Evolutionary conservation across 2,113 vertebrate species (phyloP).

Genomic region (Oxygymnocypris stewartii): DNA sequence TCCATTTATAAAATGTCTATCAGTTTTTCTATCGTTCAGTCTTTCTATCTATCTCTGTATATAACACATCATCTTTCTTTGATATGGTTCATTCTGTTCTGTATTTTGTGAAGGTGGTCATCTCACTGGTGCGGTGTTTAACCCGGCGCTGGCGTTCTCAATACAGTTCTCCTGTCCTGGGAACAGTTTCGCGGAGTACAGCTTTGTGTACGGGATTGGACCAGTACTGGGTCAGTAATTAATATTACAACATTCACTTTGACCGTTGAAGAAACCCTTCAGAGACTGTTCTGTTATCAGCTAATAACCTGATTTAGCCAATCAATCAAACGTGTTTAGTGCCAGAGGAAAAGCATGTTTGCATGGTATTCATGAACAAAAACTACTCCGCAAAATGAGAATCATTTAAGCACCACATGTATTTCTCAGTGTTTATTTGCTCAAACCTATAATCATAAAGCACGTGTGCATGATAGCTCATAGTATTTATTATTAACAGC

Average conservation of each 20-base stretch:
- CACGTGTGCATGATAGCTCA: neutral
- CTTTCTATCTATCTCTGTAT: too few relatives aligned
- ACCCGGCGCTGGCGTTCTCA: slow-evolving; percentile 90
- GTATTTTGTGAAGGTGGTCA: slow-evolving; percentile 78
- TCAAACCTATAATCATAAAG: neutral
- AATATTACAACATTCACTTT: slow-evolving; percentile 6
- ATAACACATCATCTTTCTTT: too few relatives aligned
- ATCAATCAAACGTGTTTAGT: neutral
- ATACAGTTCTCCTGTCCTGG: slow-evolving; percentile 84
- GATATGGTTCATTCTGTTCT: neutral
- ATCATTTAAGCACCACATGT: neutral
- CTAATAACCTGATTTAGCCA: too few relatives aligned
- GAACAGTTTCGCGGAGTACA: slow-evolving; percentile 78
- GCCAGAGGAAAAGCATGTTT: neutral
- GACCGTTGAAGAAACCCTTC: neutral
- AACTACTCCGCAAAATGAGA: neutral
- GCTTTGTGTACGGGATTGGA: slow-evolving; percentile 87
- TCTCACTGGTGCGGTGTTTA: slow-evolving; percentile 89
- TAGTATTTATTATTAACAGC: neutral
- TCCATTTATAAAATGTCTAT: too few relatives aligned
- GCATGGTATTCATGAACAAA: neutral
- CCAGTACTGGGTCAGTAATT: slow-evolving; percentile 83
- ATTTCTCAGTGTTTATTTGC: neutral
- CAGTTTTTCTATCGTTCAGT: neutral
- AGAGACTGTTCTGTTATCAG: neutral